Evolutionary conservation across 2,113 vertebrate genomes (phyloP), one percentile per base, ranked within the genome.

Genomic region (Gobiocypris rarus): DNA sequence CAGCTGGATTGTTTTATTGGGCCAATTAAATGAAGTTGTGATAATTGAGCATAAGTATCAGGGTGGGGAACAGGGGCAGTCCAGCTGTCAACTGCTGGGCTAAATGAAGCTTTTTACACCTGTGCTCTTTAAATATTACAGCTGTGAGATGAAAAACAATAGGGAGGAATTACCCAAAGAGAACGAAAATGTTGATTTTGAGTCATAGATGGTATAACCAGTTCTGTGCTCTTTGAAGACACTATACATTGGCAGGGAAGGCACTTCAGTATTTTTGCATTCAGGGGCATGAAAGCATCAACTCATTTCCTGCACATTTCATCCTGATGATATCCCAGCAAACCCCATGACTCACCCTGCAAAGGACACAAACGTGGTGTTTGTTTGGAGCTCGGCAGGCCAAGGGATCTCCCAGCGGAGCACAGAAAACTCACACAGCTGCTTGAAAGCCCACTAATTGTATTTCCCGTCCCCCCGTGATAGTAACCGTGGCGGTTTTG

Each of bases 1-100:
- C 93, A 95, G 94, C 93, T 95, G 94, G 91, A 93, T 93, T 92
- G 92, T 92, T 95, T 94, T 94, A 94, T 93, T 93, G 91, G 87
- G 87, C 85, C 91, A 92, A 90, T 89, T 92, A 89, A 91, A 91
- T 90, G 89, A 93, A 89, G 91, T 89, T 88, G 90, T 91, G 92
- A 93, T 94, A 91, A 91, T 92, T 92, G 90, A 91, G 87, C 86
- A 88, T 82, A 89, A 92, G 93, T 79, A 86, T 86, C 85, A 82
- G 87, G 69, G 91, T 90, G 88, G 85, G 84, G 73, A 85, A 59
- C 89, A 85, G 82, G 89, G 90, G 92, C 89, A 81, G 89, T 86
- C 88, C 93, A 94, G 90, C 90, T 93, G 92, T 92, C 90, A 89
- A 81, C 86, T 76, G 58, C 84, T 86, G 75, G 26, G 75, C 69